A percentile compares a stretch with the other conserved stretches of the same genome.
phyloP scores from a whole-genome alignment of 2,888 invertebrate genomes.

The Sphaerophoria rueppellii region DNA sequence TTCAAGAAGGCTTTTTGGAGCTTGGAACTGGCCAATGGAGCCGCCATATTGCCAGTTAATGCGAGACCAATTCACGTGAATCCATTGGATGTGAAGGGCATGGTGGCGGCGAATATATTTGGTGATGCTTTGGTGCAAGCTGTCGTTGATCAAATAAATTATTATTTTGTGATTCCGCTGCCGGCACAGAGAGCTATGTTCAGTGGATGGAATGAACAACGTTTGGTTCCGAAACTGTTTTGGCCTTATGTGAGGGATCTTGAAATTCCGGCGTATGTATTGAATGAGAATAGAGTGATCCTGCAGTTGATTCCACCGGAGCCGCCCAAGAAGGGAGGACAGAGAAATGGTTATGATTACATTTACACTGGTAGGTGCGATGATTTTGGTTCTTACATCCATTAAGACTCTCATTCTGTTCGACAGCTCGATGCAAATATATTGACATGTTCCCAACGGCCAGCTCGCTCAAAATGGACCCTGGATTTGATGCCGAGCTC shows the following conservation, averaged over 20 bases:
- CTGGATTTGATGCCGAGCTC: conserved; percentile 83
- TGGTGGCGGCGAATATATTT: conserved; percentile 75
- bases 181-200: conserved; percentile 79
- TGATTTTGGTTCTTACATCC: not conserved
- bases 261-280: conserved; percentile 79
- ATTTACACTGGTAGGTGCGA: conserved; percentile 77
- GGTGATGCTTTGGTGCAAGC: conserved; percentile 78
- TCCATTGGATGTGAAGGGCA: conserved; percentile 77
- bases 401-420: not conserved
- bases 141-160: conserved; percentile 78
- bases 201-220: conserved; percentile 79
- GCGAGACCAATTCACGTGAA: conserved; percentile 77
- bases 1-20: conserved; percentile 78
- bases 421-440: conserved; percentile 84
- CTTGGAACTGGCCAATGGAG: conserved; percentile 76
- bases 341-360: conserved; percentile 79
- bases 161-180: conserved; percentile 80
- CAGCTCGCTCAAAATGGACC: conserved; percentile 83
- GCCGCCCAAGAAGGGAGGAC: conserved; percentile 78
- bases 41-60: conserved; percentile 75
- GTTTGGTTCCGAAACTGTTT: conserved; percentile 78
- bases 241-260: conserved; percentile 80
- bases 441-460: conserved; percentile 86
- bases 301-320: conserved; percentile 79
- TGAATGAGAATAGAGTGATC: conserved; percentile 78